Evolutionary conservation across 1,140 invertebrate genomes (phyloP).

Genomic region (Calosoma granatense): DNA sequence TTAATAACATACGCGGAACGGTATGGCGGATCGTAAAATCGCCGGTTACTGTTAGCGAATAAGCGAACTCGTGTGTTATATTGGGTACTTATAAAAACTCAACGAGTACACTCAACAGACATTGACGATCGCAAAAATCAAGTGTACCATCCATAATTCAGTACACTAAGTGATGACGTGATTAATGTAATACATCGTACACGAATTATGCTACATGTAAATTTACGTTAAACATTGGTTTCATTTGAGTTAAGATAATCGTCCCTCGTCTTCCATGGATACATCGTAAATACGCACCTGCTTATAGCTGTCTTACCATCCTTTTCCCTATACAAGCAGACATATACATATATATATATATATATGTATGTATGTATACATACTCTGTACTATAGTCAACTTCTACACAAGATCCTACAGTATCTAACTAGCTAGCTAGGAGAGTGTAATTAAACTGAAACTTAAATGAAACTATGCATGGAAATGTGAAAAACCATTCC

Average conservation of each 20-base stretch:
- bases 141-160: background rate
- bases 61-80: background rate
- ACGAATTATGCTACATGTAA: background rate
- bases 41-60: background rate
- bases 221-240: background rate
- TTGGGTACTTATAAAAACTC: background rate
- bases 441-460: no score
- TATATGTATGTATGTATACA: no score
- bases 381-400: no score
- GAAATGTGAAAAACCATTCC: no score
- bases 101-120: no score
- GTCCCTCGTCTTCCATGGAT: background rate
- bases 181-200: background rate
- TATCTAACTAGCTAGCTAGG: no score
- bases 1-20: background rate
- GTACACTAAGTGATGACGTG: background rate
- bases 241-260: background rate
- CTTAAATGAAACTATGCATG: no score
- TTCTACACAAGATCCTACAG: no score
- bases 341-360: background rate
- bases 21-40: background rate
- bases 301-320: background rate
- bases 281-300: background rate
- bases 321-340: background rate
- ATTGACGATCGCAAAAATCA: background rate